Evolutionary conservation across 2,113 vertebrate species (phyloP).

Genomic region (Myxocyprinus asiaticus): DNA sequence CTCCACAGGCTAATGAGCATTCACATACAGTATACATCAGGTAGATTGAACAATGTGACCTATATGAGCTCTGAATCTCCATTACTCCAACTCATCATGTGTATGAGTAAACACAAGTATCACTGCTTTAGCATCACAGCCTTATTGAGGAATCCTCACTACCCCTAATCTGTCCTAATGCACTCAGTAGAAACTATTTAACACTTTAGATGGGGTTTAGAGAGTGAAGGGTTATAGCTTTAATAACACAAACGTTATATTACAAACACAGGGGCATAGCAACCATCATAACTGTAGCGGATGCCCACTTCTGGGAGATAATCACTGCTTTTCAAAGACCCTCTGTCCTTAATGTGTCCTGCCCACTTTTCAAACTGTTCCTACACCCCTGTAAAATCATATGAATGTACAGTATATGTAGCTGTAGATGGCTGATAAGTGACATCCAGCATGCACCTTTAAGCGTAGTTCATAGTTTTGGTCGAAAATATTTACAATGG

Average conservation of each 20-base stretch:
- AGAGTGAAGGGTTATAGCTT: background rate
- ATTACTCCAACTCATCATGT: background rate
- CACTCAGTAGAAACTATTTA: background rate
- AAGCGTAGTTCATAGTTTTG: no score
- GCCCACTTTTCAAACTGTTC: no score
- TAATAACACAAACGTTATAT: background rate
- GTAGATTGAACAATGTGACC: conserved; percentile 6
- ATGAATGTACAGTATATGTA: no score
- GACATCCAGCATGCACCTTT: no score
- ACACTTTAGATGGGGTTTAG: background rate
- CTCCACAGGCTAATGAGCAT: conserved; percentile 7
- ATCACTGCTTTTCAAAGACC: no score
- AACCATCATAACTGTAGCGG: no score
- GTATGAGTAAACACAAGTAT: background rate
- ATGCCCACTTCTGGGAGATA: no score
- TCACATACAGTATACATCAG: background rate
- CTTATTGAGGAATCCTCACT: background rate
- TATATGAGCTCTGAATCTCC: background rate
- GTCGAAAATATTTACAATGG: no score
- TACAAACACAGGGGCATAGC: no score
- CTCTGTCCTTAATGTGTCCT: no score
- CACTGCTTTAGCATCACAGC: background rate
- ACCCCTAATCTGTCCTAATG: background rate
- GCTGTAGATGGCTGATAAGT: no score
- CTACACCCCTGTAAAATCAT: no score